Evolutionary conservation across 2,888 invertebrate genomes (phyloP), one percentile per base, ranked within the genome.

Genomic region (Drosophila monieri): DNA sequence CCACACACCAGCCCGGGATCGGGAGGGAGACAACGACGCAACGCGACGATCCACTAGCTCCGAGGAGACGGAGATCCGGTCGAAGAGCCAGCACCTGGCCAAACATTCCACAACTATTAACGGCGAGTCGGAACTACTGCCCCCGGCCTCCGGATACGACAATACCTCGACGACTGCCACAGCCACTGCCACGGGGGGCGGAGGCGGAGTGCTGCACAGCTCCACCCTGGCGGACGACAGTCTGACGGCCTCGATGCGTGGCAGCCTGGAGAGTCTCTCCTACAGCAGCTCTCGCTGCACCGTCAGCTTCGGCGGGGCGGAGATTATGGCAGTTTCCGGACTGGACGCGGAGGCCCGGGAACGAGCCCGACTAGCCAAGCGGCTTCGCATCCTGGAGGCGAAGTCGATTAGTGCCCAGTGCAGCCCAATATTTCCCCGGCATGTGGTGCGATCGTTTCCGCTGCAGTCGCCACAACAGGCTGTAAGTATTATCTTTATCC

Each of bases 391-490:
- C 21, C 76, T 91, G 54, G 91, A 92, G 74, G 92, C 92, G 21
- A 91, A 91, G 73, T 92, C 91, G 53, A 92, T 92, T 59, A 92
- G 91, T 69, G 91, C 91, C 32, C 91, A 92, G 62, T 92, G 91
- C 65, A 92, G 92, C 78, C 91, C 91, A 47, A 85, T 91, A 41
- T 86, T 90, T 55, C 86, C 89, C 35, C 79, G 89, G 58, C 88
- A 90, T 71, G 52, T 87, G 65, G 81, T 61, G 47, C 78, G 83
- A 3, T 59, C 85, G 1, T 49, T 80, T 46, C 71, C 67, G 41
- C 32, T 85, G 52, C 81, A 76, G 15, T 21, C 49, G 49, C 70
- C 85, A 0, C 79, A 86, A 37, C 74, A 84, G 44, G 78, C 73
- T 73, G 73, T 77, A 15, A 62, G 72, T 60, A 6, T 3, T 27